Evolutionary conservation across 2,113 vertebrate genomes (phyloP), one percentile per base, ranked within the genome.

Genomic region (Setophaga petechia): DNA sequence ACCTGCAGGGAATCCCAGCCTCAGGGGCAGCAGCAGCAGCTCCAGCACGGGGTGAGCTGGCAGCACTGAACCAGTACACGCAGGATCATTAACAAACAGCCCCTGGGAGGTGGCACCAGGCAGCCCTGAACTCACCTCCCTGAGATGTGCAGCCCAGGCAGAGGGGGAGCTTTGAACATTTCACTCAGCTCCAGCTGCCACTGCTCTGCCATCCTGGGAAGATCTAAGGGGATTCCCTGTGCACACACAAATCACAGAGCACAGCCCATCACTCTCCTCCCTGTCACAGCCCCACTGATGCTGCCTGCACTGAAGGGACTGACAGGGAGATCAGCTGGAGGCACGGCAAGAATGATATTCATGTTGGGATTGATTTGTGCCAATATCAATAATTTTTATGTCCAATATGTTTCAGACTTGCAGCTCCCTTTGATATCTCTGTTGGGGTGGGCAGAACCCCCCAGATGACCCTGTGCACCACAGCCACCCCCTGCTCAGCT

Each of bases 41-140:
- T 46, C 3, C 8, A 35, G 33, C 37, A 6, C 0, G 0, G 67
- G 14, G 3, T 17, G 57, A 87, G 1, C 12, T 44, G 43, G 8
- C 57, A 75, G 74, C 28, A 71, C 1, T 18, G 51, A 89, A 14
- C 11, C 44, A 67, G 27, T 3, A 66, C 79, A 66, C 10, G 2
- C 80, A 76, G 23, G 37, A 47, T 1, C 52, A 5, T 2, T 6
- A 6, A 25, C 35, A 39, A 22, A 57, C 7, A 15, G 12, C 9
- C 67, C 20, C 77, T n/a, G 18, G 13, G 68, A 17, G 47, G 61
- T 25, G 28, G 1, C 55, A 54, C 9, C 27, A n/a, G 31, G 6
- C 41, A 71, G 59, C 16, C 71, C 78, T 15, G 46, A 28, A 1
- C 5, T 74, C 37, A 8, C 37, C n/a, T n/a, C 59, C 28, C 68